Conservation (phyloP, 2,888 invertebrate genomes). For the Drosophila mayaguana region DNA sequence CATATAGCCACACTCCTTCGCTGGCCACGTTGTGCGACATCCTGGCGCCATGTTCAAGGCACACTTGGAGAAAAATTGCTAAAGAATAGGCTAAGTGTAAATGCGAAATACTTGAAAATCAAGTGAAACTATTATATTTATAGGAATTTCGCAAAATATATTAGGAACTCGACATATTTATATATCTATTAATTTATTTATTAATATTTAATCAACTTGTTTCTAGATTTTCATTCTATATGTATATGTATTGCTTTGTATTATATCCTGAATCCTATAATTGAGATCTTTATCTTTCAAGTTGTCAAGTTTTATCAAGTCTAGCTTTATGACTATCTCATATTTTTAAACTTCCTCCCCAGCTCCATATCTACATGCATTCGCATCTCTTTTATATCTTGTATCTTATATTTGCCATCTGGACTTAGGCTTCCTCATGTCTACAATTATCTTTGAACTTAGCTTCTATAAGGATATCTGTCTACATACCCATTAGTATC, state of each 20-base stretch:
- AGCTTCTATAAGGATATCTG: too few relatives aligned
- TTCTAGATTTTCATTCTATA: too few relatives aligned
- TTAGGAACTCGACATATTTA: not conserved
- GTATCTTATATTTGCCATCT: not conserved
- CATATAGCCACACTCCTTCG: constrained; percentile 1
- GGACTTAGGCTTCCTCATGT: not conserved
- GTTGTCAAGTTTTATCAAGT: too few relatives aligned
- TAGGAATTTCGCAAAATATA: not conserved
- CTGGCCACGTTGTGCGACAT: constrained; percentile 42
- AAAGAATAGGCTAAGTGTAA: not conserved
- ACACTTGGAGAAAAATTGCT: constrained; percentile 11
- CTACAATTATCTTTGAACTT: not conserved
- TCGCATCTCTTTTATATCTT: not conserved
- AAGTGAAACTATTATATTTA: not conserved
- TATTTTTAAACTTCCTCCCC: not conserved
- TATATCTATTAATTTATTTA: not conserved
- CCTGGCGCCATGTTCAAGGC: constrained; percentile 61
- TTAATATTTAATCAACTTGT: not conserved
- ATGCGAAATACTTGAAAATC: not conserved
- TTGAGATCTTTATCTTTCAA: too few relatives aligned
- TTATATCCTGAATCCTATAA: too few relatives aligned
- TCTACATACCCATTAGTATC: not conserved
- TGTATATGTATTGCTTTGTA: too few relatives aligned
- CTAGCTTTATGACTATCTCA: too few relatives aligned
- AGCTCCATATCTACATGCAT: not conserved